phyloP scores from a whole-genome alignment of 2,113 vertebrate species.

The Alectura lathami region DNA sequence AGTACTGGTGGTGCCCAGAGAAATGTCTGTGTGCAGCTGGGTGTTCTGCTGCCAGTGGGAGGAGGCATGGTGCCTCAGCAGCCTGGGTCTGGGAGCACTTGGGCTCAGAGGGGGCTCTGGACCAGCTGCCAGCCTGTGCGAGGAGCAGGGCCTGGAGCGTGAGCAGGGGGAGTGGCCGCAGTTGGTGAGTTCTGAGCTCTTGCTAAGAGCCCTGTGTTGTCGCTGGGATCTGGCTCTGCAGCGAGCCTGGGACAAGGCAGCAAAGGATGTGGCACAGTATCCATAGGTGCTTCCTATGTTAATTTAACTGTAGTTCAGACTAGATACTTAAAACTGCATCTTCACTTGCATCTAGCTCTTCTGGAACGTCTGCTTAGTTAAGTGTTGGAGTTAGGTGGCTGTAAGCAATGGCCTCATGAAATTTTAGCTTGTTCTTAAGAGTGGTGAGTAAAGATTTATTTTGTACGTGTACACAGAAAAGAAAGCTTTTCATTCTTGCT shows the following conservation, averaged over 20 bases:
- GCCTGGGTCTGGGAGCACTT: neutral
- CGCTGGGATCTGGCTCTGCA: neutral
- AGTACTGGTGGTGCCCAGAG: neutral
- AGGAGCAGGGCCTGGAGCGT: accelerated
- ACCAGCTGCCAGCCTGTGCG: neutral
- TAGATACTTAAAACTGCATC: neutral
- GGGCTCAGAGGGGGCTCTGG: neutral
- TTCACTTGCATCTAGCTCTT: neutral
- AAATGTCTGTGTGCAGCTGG: neutral
- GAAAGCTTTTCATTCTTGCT: neutral
- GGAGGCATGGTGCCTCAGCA: neutral
- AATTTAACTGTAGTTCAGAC: neutral
- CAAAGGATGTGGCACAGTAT: accelerated
- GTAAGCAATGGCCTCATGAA: accelerated
- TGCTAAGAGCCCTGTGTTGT: accelerated
- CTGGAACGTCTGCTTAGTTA: neutral
- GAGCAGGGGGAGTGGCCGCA: accelerated
- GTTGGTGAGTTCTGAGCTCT: accelerated
- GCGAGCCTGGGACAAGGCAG: neutral
- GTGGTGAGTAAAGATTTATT: neutral
- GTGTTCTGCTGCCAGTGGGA: neutral
- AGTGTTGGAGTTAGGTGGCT: neutral
- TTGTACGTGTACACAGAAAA: neutral
- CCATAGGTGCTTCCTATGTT: accelerated
- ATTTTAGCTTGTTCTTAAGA: neutral